Conservation (phyloP, 2,797 vertebrate species). For the Poliocrania exsul region DNA sequence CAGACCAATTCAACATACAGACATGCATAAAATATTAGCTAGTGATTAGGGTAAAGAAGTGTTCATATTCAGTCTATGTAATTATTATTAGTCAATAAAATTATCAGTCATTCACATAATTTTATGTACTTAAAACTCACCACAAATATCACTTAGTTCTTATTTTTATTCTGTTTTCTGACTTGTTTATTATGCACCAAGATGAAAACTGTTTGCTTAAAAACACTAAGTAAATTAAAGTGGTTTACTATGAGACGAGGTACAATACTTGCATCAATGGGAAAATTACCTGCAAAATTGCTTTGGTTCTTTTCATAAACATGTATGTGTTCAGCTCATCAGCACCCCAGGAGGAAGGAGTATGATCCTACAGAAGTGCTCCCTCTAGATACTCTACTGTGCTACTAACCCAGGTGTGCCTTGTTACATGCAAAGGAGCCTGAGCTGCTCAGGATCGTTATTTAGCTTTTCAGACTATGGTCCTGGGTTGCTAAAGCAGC, state of each 20-base stretch:
- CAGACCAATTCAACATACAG: neutral
- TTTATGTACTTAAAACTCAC: neutral
- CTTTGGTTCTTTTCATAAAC: neutral
- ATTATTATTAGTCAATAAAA: neutral
- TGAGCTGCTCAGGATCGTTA: neutral
- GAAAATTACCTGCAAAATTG: neutral
- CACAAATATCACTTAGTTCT: neutral
- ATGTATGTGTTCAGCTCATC: neutral
- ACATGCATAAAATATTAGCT: neutral
- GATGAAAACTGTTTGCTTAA: neutral
- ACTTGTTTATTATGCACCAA: neutral
- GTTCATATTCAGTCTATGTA: neutral
- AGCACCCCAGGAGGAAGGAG: neutral
- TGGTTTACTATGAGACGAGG: neutral
- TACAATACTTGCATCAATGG: rapidly evolving
- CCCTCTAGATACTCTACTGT: neutral
- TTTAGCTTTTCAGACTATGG: neutral
- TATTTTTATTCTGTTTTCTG: neutral
- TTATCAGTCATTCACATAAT: neutral
- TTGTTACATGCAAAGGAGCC: neutral
- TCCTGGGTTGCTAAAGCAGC: neutral
- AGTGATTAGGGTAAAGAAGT: neutral
- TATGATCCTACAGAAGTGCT: neutral
- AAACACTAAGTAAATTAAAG: neutral
- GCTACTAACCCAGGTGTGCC: neutral